Evolutionary conservation across 2,113 vertebrate species (phyloP), one percentile per base, ranked within the genome.

Genomic region (Capreolus pygargus): DNA sequence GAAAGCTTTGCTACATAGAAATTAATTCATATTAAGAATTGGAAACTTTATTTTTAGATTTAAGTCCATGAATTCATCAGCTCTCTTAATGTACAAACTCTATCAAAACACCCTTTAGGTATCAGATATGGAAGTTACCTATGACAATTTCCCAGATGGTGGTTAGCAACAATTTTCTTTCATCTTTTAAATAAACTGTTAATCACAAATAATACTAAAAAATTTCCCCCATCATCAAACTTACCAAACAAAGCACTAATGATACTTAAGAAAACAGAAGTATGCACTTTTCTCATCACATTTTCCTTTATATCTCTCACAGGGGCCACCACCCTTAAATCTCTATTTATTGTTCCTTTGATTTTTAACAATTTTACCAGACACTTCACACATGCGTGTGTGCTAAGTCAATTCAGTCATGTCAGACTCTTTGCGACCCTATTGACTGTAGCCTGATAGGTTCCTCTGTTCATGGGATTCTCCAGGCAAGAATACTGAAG

Each of bases 31-130:
- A 43, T 30, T 54, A 85, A 70, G 28, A 64, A 58, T 88, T 74
- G 86, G 30, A 82, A 91, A 67, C 7, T 36, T 58, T 67, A 95
- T 19, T 93, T 93, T 93, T 90, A 67, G 19, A 90, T 43, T 86
- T 79, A 94, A 79, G 7, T 5, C 9, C 33, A 52, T 81, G 39
- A 81, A 94, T 52, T 17, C 6, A 58, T 52, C 16, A 21, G 25
- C 6, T 90, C 16, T 43, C 21, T 12, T 78, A 33, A 7, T 90
- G 14, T 23, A 74, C 74, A 81, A 47, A 85, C n/a, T 88, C 11
- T 82, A 74, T 47, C 8, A 93, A 92, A 89, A 58, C 4, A 67
- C 14, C 25, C 19, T 61, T 55, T 82, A 19, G 10, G 2, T 61
- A 43, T 19, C 7, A 14, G 17, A 39, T n/a, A 74, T 9, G 52